Conservation (phyloP, 2,797 vertebrate species). For the Sebastes cheni region DNA sequence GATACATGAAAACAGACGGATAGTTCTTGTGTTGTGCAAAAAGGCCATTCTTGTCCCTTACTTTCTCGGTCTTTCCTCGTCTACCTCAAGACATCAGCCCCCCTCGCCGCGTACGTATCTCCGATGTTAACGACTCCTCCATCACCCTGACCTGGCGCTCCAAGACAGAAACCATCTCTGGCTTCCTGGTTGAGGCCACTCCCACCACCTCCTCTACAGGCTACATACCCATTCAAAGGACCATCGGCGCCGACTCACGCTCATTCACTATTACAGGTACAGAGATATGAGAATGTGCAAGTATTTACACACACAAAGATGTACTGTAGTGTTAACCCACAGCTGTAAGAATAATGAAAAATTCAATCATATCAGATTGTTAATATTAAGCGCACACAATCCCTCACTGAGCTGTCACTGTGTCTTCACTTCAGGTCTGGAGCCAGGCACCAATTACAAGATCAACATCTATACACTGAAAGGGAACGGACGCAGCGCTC, state of each 20-base stretch:
- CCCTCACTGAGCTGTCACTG: not conserved
- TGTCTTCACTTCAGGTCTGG: constrained; percentile 83
- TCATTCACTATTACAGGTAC: constrained; percentile 90
- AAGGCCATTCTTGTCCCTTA: not conserved
- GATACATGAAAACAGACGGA: not conserved
- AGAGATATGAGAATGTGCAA: not conserved
- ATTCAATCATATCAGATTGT: not conserved
- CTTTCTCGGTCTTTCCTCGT: not conserved
- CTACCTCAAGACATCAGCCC: constrained; percentile 87
- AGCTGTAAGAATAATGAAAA: not conserved
- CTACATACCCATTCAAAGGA: constrained; percentile 86
- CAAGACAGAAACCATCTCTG: constrained; percentile 92
- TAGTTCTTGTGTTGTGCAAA: not conserved
- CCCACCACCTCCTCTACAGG: constrained; percentile 75
- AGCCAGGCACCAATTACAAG: constrained; percentile 93
- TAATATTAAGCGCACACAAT: not conserved
- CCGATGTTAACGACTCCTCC: constrained; percentile 90
- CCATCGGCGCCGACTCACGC: constrained; percentile 84
- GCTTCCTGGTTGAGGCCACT: constrained; percentile 91
- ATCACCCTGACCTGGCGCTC: constrained; percentile 94
- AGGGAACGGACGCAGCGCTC: constrained; percentile 90
- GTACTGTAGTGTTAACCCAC: no score
- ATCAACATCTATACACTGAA: constrained; percentile 94
- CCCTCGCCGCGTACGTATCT: constrained; percentile 92
- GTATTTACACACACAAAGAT: not conserved